Conservation (phyloP, 1,140 invertebrate genomes). For the Eurytemora carolleeae region DNA sequence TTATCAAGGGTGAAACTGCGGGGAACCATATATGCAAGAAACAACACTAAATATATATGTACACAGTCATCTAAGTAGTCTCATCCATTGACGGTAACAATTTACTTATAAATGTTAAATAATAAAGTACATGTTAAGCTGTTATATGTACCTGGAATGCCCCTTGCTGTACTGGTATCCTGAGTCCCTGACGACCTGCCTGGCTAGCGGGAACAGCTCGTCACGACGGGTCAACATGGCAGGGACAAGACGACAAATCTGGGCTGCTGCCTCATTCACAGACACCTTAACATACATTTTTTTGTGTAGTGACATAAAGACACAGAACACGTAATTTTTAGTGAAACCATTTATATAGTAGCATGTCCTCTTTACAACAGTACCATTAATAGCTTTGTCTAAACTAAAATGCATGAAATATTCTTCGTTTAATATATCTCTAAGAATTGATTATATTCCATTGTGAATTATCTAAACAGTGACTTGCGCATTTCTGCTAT, state of each 20-base stretch:
- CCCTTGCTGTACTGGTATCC: constrained; percentile 70
- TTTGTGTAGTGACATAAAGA: no score
- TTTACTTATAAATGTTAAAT: no score
- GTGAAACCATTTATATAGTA: no score
- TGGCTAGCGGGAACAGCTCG: constrained; percentile 78
- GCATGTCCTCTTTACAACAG: background rate
- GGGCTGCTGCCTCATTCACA: constrained; percentile 91
- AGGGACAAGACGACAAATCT: constrained; percentile 72
- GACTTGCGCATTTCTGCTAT: background rate
- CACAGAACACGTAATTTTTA: no score
- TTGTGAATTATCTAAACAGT: background rate
- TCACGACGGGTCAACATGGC: constrained; percentile 72
- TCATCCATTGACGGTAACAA: no score
- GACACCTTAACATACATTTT: constrained; percentile 41
- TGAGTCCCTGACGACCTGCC: constrained; percentile 78
- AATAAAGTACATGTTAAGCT: no score
- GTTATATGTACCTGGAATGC: constrained; percentile 41
- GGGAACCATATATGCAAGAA: no score
- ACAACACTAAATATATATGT: no score
- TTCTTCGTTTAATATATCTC: background rate
- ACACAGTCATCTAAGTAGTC: no score
- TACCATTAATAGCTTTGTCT: background rate
- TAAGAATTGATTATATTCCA: background rate
- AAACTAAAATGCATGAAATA: background rate
- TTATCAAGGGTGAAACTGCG: no score